Conservation (phyloP, 1,140 invertebrate genomes). For the Zaprionus taronus region DNA sequence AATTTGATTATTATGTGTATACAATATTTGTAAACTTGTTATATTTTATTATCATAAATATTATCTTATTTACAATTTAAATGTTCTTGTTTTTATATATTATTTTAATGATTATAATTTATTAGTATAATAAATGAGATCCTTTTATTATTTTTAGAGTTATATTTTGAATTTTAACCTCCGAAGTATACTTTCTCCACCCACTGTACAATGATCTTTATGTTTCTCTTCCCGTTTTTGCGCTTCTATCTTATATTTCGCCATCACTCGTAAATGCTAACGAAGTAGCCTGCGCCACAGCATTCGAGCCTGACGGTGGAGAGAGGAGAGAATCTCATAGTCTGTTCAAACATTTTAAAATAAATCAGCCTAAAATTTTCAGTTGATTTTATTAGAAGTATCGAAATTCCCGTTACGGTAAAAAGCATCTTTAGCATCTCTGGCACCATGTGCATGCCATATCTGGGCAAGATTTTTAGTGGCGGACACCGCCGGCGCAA, state of each 20-base stretch:
- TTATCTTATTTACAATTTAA: too few relatives aligned
- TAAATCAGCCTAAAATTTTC: not conserved
- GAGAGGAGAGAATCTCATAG: not conserved
- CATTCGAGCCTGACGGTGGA: not conserved
- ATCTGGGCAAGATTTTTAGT: constrained; percentile 44
- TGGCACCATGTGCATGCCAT: constrained; percentile 54
- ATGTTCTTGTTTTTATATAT: too few relatives aligned
- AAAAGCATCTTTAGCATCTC: not conserved
- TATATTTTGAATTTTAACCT: too few relatives aligned
- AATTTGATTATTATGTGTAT: too few relatives aligned
- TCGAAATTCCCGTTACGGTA: constrained; percentile 6
- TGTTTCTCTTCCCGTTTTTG: not conserved
- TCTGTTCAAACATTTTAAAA: not conserved
- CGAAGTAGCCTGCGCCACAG: not conserved
- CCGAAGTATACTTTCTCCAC: too few relatives aligned
- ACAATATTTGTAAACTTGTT: too few relatives aligned
- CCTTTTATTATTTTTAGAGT: too few relatives aligned
- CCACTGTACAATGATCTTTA: too few relatives aligned
- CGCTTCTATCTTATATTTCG: not conserved
- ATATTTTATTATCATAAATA: too few relatives aligned
- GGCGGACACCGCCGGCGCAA: constrained; percentile 30
- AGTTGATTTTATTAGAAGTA: constrained; percentile 1
- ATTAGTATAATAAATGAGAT: too few relatives aligned
- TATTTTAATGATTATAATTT: too few relatives aligned
- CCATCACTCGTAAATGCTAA: not conserved